Evolutionary conservation across 2,888 invertebrate genomes (phyloP).

Genomic region (Amorpha juglandis): DNA sequence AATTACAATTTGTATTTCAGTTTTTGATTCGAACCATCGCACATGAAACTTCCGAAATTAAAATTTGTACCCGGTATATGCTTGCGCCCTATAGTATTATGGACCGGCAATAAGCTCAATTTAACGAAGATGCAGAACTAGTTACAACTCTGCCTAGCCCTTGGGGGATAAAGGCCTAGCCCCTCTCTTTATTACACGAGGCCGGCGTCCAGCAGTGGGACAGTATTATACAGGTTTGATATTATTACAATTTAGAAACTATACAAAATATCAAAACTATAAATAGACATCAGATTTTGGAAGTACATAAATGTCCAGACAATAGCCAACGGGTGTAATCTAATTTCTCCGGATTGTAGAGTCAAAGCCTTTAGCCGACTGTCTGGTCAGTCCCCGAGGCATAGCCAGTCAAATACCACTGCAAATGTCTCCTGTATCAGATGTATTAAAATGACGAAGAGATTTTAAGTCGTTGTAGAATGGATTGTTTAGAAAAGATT

Average conservation of each 20-base stretch:
- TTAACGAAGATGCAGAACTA: too few species aligned
- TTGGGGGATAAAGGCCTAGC: too few species aligned
- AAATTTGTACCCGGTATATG: too few species aligned
- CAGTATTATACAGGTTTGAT: too few species aligned
- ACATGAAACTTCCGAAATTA: too few species aligned
- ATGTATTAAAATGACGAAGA: conserved; percentile 6
- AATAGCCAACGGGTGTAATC: conserved; percentile 47
- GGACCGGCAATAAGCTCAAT: too few species aligned
- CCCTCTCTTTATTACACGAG: too few species aligned
- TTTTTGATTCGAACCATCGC: too few species aligned
- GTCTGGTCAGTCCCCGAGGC: conserved; percentile 43
- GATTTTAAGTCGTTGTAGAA: not conserved
- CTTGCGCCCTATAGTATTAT: too few species aligned
- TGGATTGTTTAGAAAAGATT: not conserved
- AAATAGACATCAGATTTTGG: not conserved
- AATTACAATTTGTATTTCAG: too few species aligned
- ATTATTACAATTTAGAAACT: not conserved
- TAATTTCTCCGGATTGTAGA: conserved; percentile 31
- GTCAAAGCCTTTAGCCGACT: conserved; percentile 39
- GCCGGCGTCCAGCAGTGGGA: too few species aligned
- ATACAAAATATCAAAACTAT: not conserved
- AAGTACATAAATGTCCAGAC: conserved; percentile 15
- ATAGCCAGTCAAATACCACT: conserved; percentile 44
- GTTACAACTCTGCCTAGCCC: too few species aligned
- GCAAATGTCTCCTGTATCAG: conserved; percentile 31